phyloP scores from a whole-genome alignment of 92 coral and sea anemone genomes.

The Montipora capitata region DNA sequence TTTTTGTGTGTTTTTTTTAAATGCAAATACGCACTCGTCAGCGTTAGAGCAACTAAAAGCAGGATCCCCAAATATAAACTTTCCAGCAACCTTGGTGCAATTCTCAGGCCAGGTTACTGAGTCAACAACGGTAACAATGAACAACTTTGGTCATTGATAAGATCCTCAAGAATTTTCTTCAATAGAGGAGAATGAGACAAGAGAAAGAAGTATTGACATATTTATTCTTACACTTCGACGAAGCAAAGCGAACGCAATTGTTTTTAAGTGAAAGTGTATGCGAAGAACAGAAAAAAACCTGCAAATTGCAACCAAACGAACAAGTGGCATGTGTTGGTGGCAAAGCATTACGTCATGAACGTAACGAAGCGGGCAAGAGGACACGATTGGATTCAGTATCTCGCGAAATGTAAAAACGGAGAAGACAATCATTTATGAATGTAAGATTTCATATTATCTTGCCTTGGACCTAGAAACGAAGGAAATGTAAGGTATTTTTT shows the following conservation, averaged over 20 bases:
- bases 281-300: not conserved
- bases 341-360: conserved; percentile 67
- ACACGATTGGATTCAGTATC: conserved; percentile 3
- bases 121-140: too few species aligned
- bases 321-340: conserved; percentile 56
- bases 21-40: too few species aligned
- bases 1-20: too few species aligned
- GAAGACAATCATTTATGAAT: not conserved
- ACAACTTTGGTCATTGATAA: too few species aligned
- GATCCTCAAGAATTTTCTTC: too few species aligned
- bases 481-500: not conserved
- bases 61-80: too few species aligned
- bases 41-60: too few species aligned
- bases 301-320: not conserved
- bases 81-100: too few species aligned
- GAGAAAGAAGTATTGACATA: too few species aligned
- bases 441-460: not conserved
- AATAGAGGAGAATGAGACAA: too few species aligned
- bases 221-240: not conserved
- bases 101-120: too few species aligned
- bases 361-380: not conserved
- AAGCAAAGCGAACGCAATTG: not conserved
- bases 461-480: not conserved
- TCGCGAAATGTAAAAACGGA: not conserved
- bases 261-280: not conserved